These are phyloP conservation scores for Chinchilla lanigera DNA, from an alignment of 2,113 vertebrate genomes.

Conservation along the genomic window DNA sequence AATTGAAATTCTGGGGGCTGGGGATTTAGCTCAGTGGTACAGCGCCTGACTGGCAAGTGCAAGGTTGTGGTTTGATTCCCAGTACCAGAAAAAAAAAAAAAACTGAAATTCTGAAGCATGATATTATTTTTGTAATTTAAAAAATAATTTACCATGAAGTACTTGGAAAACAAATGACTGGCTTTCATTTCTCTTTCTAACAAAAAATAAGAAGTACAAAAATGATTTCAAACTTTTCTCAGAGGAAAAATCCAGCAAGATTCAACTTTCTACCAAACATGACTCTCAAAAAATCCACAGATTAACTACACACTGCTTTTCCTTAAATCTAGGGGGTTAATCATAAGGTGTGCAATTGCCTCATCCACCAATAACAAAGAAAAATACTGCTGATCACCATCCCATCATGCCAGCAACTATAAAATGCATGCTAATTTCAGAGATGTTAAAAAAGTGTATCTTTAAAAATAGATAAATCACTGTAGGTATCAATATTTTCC, in stretches of 20 bases:
- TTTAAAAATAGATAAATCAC: not conserved
- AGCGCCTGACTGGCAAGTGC: too few relatives aligned
- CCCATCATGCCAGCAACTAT: not conserved
- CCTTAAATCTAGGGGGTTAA: not conserved
- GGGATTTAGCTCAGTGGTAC: too few relatives aligned
- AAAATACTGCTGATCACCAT: not conserved
- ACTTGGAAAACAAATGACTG: conserved; percentile 8
- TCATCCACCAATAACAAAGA: not conserved
- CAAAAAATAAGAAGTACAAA: not conserved
- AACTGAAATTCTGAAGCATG: not conserved
- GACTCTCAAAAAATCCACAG: not conserved
- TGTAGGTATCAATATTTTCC: not conserved
- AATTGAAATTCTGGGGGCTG: conserved; percentile 27
- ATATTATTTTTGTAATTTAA: not conserved
- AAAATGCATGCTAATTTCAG: not conserved
- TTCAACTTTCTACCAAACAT: not conserved
- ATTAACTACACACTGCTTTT: not conserved
- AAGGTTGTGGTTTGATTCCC: too few relatives aligned
- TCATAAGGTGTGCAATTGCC: not conserved
- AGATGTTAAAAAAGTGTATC: not conserved
- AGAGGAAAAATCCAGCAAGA: not conserved
- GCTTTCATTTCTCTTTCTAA: conserved; percentile 27
- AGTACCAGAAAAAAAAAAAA: too few relatives aligned
- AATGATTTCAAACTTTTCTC: not conserved
- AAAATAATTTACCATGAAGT: not conserved